Evolutionary conservation across 2,888 invertebrate species (phyloP).

Genomic region (Empis stercorea): DNA sequence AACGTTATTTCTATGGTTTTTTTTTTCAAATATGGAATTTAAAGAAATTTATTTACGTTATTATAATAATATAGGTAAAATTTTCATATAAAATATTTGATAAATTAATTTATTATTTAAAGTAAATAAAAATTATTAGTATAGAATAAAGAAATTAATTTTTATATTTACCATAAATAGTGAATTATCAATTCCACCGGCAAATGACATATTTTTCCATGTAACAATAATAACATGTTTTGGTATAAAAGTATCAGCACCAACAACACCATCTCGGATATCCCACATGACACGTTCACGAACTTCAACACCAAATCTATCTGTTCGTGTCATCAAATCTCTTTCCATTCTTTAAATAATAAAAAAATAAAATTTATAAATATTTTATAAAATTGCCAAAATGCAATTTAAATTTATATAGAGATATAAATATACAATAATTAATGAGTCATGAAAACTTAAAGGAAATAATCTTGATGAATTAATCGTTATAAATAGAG

Average conservation of each 20-base stretch:
- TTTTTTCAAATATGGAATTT: too few species aligned
- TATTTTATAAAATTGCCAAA: too few species aligned
- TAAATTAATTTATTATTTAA: too few species aligned
- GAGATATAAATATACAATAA: too few species aligned
- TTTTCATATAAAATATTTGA: not conserved
- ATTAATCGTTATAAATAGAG: too few species aligned
- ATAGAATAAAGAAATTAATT: not conserved
- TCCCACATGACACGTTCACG: slow-evolving; percentile 79
- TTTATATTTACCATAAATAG: slow-evolving; percentile 47
- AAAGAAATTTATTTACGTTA: not conserved
- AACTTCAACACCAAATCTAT: slow-evolving; percentile 74
- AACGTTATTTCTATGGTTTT: too few species aligned
- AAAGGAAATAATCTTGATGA: too few species aligned
- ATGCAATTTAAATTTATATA: too few species aligned
- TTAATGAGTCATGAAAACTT: too few species aligned
- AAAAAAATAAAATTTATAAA: too few species aligned
- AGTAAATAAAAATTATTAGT: too few species aligned
- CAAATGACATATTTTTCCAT: slow-evolving; percentile 92
- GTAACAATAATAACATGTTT: slow-evolving; percentile 84
- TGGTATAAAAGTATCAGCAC: slow-evolving; percentile 79
- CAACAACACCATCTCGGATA: slow-evolving; percentile 78
- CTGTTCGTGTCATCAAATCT: slow-evolving; percentile 58
- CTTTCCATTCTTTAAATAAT: slow-evolving; percentile 49
- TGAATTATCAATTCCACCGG: slow-evolving; percentile 73
- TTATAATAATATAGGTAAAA: too few species aligned